Base-by-base conservation (phyloP, 2,888 invertebrate species). In the Terebella lapidaria region DNA sequence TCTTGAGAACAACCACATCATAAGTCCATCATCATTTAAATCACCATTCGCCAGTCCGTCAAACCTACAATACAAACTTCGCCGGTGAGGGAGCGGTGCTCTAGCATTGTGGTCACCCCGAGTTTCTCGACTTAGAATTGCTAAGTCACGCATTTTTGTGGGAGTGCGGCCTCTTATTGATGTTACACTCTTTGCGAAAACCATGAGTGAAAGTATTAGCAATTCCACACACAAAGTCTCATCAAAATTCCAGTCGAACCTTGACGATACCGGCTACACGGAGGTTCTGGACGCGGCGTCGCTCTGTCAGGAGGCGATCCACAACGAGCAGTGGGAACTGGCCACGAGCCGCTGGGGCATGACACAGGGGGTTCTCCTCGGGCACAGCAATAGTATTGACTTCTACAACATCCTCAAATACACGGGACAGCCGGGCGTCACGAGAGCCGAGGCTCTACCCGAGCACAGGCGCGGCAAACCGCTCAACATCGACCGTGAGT, bases 351-450 rank as follows among this genome's bases (percentile, higher is more conserved):
- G 49, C 5, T 49, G 49, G 49, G 22, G 22, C 18, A 5, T 49
- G 15, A 10, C 22, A 22, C n/a, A 49, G 24, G 46, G 55, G n/a
- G 52, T 29, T n/a, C 58, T 69, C 46, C 35, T 46, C 25, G 35
- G 26, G 3, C 46, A 55, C 30, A 67, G 64, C 22, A 66, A 68
- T 60, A 63, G 60, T 18, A 63, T 69, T 2, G 67, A 69, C 58
- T 69, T 69, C 61, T 69, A 69, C 61, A 68, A 69, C 60, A 65
- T 69, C 26, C 65, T 69, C 20, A 63, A 68, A 27, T 68, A 62
- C n/a, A 35, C 42, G n/a, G 54, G 59, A 26, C 51, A 54, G 30
- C 10, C 20, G 15, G 3, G 18, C 15, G 15, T 10, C 20, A 10
- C 25, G 10, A 54, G 10, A 5, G 22, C 10, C 5, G 10, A 26